Conservation (phyloP, 2,888 invertebrate genomes). For the Drosophila kanekoi region DNA sequence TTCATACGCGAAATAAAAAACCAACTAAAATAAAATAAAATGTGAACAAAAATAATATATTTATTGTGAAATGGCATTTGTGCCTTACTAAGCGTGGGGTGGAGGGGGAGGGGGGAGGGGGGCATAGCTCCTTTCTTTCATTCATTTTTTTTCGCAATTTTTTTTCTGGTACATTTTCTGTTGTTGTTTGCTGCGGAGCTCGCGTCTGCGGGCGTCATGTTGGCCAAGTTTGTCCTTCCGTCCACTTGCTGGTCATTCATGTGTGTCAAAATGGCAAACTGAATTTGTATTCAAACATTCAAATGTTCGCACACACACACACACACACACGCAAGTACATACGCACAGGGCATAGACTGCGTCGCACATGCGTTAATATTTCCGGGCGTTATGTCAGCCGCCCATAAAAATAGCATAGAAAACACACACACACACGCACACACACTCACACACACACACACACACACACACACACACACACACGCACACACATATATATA, state of each 20-base stretch:
- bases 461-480: constrained; percentile 15
- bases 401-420: constrained; percentile 61
- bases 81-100: too few species aligned
- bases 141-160: background rate
- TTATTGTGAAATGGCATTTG: constrained; percentile 54
- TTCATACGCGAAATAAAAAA: constrained; percentile 57
- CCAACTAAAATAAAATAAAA: constrained; percentile 15
- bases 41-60: constrained; percentile 13
- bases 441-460: constrained; percentile 17
- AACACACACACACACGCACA: constrained; percentile 33
- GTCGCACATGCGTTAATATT: constrained; percentile 80
- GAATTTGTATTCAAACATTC: constrained; percentile 78
- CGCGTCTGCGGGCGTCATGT: constrained; percentile 53
- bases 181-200: constrained; percentile 34
- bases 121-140: background rate
- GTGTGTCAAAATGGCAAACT: constrained; percentile 80
- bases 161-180: background rate
- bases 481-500: too few species aligned
- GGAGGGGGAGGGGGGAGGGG: too few species aligned
- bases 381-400: constrained; percentile 66
- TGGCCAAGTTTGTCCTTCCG: constrained; percentile 46
- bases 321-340: constrained; percentile 19
- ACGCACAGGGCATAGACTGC: too few species aligned
- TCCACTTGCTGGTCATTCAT: constrained; percentile 73
- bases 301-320: constrained; percentile 49